Evolutionary conservation across 2,113 vertebrate genomes (phyloP).

Genomic region (Pseudopodoces humilis): DNA sequence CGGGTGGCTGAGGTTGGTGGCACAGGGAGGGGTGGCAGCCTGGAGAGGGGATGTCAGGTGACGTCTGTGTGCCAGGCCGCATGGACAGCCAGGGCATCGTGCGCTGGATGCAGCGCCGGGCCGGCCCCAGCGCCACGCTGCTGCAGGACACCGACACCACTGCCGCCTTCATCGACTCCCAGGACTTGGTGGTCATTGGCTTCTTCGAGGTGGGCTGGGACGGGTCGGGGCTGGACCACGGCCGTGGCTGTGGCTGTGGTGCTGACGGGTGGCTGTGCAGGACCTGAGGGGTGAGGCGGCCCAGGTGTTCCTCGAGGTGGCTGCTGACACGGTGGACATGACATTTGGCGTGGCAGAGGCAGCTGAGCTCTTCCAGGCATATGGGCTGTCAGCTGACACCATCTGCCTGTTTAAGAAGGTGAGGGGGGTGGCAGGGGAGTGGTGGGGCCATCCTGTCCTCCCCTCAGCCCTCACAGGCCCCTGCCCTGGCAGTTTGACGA

Average conservation of each 20-base stretch:
- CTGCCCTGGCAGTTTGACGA: conserved; percentile 79
- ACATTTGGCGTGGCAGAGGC: conserved; percentile 78
- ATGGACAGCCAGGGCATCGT: conserved; percentile 69
- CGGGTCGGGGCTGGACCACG: fast-evolving
- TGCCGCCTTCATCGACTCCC: conserved; percentile 61
- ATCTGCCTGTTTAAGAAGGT: conserved; percentile 93
- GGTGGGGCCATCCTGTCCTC: neutral
- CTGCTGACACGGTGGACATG: conserved; percentile 67
- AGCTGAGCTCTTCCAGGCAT: conserved; percentile 79
- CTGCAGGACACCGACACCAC: conserved; percentile 62
- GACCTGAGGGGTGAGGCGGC: conserved; percentile 72
- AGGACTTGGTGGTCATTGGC: conserved; percentile 77
- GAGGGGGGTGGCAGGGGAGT: neutral
- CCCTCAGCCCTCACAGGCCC: neutral
- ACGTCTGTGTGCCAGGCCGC: neutral
- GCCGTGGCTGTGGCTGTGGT: fast-evolving
- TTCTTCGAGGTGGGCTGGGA: conserved; percentile 84
- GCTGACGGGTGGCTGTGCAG: conserved; percentile 48
- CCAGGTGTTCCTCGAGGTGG: conserved; percentile 71
- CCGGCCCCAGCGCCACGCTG: conserved; percentile 54
- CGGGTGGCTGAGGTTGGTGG: neutral
- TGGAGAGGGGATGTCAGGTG: fast-evolving
- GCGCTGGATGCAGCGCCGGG: conserved; percentile 82
- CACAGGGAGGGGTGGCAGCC: neutral
- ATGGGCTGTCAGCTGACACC: conserved; percentile 70